phyloP scores from a whole-genome alignment of 35 echinoderm and acorn worm species.

The Apostichopus japonicus region DNA sequence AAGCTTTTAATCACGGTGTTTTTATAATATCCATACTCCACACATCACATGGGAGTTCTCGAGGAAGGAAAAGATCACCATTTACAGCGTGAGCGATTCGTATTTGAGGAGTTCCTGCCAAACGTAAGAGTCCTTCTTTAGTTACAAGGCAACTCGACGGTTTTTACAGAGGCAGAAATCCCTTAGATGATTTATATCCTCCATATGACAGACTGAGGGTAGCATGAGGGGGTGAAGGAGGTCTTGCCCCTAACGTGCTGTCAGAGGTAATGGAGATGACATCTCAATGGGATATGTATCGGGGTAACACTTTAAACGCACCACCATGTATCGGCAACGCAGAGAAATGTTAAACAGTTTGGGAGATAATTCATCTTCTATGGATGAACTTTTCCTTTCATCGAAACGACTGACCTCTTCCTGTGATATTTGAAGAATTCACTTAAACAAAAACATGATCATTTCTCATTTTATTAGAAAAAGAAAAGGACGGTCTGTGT shows the following conservation, averaged over 20 bases:
- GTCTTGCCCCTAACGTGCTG: slow-evolving; percentile 19
- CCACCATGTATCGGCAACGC: too few relatives aligned
- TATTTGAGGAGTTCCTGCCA: background rate
- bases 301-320: background rate
- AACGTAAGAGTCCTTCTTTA: background rate
- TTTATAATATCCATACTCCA: slow-evolving; percentile 34
- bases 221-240: slow-evolving; percentile 9
- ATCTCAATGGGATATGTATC: slow-evolving; percentile 7
- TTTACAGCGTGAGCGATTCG: slow-evolving; percentile 33
- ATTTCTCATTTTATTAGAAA: too few relatives aligned
- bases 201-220: background rate
- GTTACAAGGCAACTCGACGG: background rate
- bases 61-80: background rate
- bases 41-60: slow-evolving; percentile 43
- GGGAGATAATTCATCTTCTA: background rate
- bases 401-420: too few relatives aligned
- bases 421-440: too few relatives aligned
- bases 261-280: slow-evolving; percentile 28
- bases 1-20: slow-evolving; percentile 58
- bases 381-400: background rate
- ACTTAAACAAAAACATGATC: too few relatives aligned
- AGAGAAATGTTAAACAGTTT: background rate
- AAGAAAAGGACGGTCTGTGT: too few relatives aligned
- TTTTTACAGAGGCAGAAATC: background rate
- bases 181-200: slow-evolving; percentile 26